These are phyloP conservation scores for Tenthredo livida DNA, from an alignment of 2,888 invertebrate genomes.

Conservation along the genomic window DNA sequence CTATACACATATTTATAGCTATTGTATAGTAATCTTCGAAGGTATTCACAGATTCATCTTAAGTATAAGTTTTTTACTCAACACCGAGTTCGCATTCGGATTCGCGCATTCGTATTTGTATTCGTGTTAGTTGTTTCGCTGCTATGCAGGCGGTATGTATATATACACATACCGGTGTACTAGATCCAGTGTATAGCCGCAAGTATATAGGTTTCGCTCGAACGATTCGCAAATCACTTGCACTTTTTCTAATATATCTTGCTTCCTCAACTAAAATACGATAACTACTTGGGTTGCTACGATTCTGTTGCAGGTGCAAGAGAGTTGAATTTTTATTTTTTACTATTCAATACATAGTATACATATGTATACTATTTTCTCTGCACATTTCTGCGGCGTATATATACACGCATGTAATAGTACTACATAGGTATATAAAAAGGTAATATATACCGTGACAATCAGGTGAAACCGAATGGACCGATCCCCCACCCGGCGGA, in stretches of 20 bases:
- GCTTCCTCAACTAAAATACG: background rate
- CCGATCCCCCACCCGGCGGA: no score
- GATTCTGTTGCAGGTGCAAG: background rate
- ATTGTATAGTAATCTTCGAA: slow-evolving; percentile 6
- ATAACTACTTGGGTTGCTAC: background rate
- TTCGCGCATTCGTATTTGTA: background rate
- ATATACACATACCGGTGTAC: background rate
- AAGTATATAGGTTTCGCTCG: background rate
- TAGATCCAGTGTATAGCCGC: background rate
- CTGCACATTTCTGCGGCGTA: background rate
- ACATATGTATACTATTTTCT: background rate
- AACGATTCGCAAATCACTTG: slow-evolving; percentile 14
- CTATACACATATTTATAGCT: background rate
- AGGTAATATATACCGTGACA: no score
- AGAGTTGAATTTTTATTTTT: background rate
- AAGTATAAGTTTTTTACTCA: background rate
- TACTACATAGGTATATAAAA: background rate
- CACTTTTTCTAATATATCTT: background rate
- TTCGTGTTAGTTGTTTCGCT: background rate
- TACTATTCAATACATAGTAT: background rate
- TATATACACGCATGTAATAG: background rate
- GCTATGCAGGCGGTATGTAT: background rate
- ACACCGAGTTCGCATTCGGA: background rate
- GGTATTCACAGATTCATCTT: background rate
- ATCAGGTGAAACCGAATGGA: no score